A percentile compares a stretch with the other conserved stretches of the same genome.
These are phyloP conservation scores for Acronicta leporina DNA, from an alignment of 2,888 invertebrate species.

Conservation along the genomic window DNA sequence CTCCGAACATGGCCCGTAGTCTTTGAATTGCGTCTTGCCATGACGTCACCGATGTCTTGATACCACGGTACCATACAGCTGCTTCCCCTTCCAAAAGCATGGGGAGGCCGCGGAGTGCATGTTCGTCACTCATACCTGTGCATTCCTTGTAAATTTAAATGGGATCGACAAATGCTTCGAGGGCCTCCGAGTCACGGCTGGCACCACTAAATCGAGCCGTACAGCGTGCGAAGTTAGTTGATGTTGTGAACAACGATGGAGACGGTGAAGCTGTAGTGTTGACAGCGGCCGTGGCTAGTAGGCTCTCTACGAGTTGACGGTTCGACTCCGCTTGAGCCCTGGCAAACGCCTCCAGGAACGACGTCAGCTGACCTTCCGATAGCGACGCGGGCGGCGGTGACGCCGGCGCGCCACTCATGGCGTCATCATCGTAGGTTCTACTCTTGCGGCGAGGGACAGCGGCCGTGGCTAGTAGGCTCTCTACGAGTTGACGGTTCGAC, in stretches of 20 bases:
- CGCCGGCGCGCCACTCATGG: background rate
- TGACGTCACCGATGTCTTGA: background rate
- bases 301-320: background rate
- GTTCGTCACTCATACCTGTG: conserved; percentile 33
- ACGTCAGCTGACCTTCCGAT: background rate
- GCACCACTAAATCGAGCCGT: conserved; percentile 35
- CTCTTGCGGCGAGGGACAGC: background rate
- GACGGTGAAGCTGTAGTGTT: background rate
- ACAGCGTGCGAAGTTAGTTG: conserved; percentile 26
- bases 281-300: background rate
- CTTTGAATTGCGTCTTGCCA: conserved; percentile 8
- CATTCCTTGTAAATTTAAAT: conserved; percentile 38
- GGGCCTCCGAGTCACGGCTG: conserved; percentile 12
- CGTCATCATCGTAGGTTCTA: background rate
- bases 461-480: background rate
- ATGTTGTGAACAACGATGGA: background rate
- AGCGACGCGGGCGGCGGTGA: conserved; percentile 1
- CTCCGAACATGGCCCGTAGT: conserved; percentile 32
- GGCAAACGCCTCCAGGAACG: conserved; percentile 1
- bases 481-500: background rate
- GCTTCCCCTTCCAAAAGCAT: conserved; percentile 47
- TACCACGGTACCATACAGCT: conserved; percentile 46
- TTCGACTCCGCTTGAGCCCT: conserved; percentile 1
- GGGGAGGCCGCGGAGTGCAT: conserved; percentile 40
- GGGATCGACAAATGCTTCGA: conserved; percentile 43